Base-by-base conservation (phyloP, 2,888 invertebrate species). In the Zaprionus bogoriensis region DNA sequence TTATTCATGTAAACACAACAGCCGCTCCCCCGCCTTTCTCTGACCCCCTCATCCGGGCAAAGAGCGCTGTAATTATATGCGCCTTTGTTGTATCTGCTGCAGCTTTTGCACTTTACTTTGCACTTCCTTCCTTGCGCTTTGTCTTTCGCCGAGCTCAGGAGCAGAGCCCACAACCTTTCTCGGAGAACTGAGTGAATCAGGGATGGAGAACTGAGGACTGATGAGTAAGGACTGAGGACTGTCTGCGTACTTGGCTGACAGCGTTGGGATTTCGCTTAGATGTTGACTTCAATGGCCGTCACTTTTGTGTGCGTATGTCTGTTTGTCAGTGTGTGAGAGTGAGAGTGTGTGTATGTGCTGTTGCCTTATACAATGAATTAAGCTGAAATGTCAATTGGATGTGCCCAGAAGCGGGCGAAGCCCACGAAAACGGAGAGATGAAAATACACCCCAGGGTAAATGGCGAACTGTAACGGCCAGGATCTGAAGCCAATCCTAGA, bases 321-420 rank as follows among this genome's bases (percentile, higher is more conserved):
- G 23, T 65, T 7, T 36, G 30, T 25, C 10, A 47, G 39, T 54
- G 44, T 70, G 73, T 67, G 72, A n/a, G n/a, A n/a, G n/a, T n/a
- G n/a, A n/a, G n/a, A n/a, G n/a, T n/a, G n/a, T n/a, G n/a, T n/a
- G n/a, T n/a, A n/a, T n/a, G n/a, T n/a, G n/a, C 65, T 71, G 72
- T 54, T 74, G 75, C 79, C 61, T 68, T 65, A 77, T 63, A 84
- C 76, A 81, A 81, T 81, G 85, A 87, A 82, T 81, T 81, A 81
- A 81, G 81, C 81, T 87, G 79, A 87, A 81, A 81, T 81, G 81
- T 81, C 81, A 81, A 81, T 81, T 87, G 81, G 85, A 84, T 84
- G 87, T 75, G 74, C 71, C 65, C 53, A 69, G 70, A 60, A 58
- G 77, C 61, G 66, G 55, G 39, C 32, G 39, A 39, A 39, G 19